Base-by-base conservation (phyloP, 2,797 vertebrate species). In the Chelon labrosus region DNA sequence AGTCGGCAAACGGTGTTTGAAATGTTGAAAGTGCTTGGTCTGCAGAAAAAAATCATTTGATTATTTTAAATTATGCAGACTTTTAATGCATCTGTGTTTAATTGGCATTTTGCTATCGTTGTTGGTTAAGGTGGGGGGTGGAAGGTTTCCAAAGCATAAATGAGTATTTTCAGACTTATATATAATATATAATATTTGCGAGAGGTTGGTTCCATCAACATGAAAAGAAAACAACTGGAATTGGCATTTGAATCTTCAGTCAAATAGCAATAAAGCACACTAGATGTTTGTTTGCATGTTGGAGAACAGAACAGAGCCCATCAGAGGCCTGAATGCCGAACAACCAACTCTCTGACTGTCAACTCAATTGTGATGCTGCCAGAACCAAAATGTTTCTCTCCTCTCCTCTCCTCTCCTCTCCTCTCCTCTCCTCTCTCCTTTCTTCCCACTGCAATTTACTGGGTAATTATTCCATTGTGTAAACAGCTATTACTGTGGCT, bases 401-500 rank as follows among this genome's bases (percentile, higher is more conserved):
- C 25, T 27, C 25, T 27, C 25, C 25, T 27, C 25, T 27, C 25
- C 25, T 16, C 42, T 46, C 16, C 42, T 46, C 44, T n/a, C 17
- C 44, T 47, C 17, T 9, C 44, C 16, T 17, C 44, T 47, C 13
- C 42, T 46, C 42, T 14, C 42, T 44, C 12, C 42, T 39, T 65
- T 51, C 54, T 41, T 35, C 12, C 5, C 52, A 65, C 77, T 82
- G 52, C 68, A 80, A 65, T 84, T 85, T 86, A 77, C 84, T 7
- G 73, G 82, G 79, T 87, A 88, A 90, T 92, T 89, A 84, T 65
- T 77, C 78, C 75, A 84, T 87, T 83, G 84, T 91, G 87, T 88
- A 89, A 91, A 90, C 85, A 91, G 72, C 79, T 65, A 88, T 91
- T 86, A 88, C 79, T 75, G 77, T 70, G 64, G 74, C 77, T 56